These are phyloP conservation scores for Solen grandis DNA, from an alignment of 1,140 invertebrate genomes.

Conservation along the genomic window DNA sequence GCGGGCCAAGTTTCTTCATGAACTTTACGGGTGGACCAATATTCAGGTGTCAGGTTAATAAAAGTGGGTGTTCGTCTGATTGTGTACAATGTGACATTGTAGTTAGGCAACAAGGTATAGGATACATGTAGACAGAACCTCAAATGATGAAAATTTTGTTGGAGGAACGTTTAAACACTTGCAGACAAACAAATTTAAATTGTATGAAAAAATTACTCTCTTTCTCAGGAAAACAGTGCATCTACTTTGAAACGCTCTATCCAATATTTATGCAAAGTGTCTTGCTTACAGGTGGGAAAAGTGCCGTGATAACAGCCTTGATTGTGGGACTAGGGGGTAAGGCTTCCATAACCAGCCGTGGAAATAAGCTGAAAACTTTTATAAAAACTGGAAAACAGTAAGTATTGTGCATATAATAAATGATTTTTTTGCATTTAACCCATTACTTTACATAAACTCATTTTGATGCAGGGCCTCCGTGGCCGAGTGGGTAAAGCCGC, in stretches of 20 bases:
- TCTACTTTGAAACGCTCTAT: not conserved
- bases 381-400: conserved; percentile 81
- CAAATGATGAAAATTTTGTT: not conserved
- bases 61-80: too few relatives aligned
- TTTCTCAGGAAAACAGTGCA: not conserved
- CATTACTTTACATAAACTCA: too few relatives aligned
- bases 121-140: not conserved
- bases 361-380: conserved; percentile 87
- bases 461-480: too few relatives aligned
- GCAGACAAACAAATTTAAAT: too few relatives aligned
- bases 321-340: conserved; percentile 92
- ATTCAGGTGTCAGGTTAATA: too few relatives aligned
- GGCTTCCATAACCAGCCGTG: conserved; percentile 89
- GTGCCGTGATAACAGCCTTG: conserved; percentile 93
- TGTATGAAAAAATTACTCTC: too few relatives aligned
- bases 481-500: not conserved
- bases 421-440: too few relatives aligned
- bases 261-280: not conserved
- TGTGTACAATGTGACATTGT: too few relatives aligned
- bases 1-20: too few relatives aligned
- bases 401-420: too few relatives aligned
- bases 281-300: conserved; percentile 88
- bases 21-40: too few relatives aligned
- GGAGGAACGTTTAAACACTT: not conserved
- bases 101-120: not conserved